Evolutionary conservation across 2,888 invertebrate species (phyloP).

Genomic region (Polydrusus cervinus): DNA sequence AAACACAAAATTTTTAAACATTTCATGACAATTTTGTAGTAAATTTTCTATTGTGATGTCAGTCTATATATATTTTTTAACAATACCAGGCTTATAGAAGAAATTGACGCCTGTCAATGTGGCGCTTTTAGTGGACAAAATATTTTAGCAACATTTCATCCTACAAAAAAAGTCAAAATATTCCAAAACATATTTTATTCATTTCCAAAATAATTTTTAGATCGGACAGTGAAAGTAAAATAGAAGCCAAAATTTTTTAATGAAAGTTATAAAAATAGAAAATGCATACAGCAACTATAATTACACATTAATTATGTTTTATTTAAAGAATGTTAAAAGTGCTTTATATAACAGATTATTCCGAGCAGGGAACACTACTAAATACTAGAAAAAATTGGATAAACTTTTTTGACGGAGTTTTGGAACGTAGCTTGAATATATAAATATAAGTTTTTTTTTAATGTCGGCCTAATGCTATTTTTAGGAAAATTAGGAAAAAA

Average conservation of each 20-base stretch:
- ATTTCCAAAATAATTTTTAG: neutral
- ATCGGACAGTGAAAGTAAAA: neutral
- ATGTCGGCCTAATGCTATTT: constrained; percentile 3
- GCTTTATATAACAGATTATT: neutral
- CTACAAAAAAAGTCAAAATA: too few species aligned
- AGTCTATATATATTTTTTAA: too few species aligned
- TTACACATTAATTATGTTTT: neutral
- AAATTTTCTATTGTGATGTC: too few species aligned
- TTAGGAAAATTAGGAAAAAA: constrained; percentile 8
- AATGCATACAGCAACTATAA: neutral
- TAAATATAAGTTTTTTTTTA: neutral
- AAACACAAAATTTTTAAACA: too few species aligned
- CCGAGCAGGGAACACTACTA: neutral
- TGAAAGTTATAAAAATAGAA: neutral
- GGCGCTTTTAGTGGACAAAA: too few species aligned
- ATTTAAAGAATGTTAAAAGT: neutral
- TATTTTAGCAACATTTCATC: too few species aligned
- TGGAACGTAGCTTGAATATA: neutral
- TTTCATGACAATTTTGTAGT: too few species aligned
- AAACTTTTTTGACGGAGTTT: neutral
- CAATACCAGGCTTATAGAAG: too few species aligned
- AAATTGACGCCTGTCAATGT: too few species aligned
- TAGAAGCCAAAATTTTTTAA: neutral
- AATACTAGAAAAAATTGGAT: neutral
- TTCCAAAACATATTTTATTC: too few species aligned